These are phyloP conservation scores for Latrodectus elegans DNA, from an alignment of 2,888 invertebrate genomes.

Conservation along the genomic window DNA sequence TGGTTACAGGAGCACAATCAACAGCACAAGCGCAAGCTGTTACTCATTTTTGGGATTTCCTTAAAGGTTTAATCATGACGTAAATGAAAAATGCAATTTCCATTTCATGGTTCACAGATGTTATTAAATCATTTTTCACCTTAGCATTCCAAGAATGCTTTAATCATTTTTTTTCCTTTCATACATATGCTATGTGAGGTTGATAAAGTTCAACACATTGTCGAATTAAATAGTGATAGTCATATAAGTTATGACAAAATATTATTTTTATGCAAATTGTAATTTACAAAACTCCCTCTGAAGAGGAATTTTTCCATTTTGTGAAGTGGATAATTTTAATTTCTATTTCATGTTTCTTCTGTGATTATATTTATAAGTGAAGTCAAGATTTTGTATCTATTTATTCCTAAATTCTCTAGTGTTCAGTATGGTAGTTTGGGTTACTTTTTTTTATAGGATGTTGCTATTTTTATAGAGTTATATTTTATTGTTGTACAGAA, in stretches of 20 bases:
- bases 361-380: constrained; percentile 1
- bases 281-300: not conserved
- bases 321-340: not conserved
- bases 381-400: not conserved
- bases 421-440: not conserved
- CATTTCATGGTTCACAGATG: not conserved
- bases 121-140: not conserved
- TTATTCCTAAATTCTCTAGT: not conserved
- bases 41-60: constrained; percentile 71
- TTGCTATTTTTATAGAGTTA: not conserved
- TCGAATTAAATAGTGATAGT: not conserved
- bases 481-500: constrained; percentile 2
- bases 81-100: constrained; percentile 20
- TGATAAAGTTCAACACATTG: not conserved
- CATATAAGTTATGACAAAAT: not conserved
- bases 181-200: not conserved
- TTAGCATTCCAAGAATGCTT: not conserved
- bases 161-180: not conserved
- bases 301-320: not conserved
- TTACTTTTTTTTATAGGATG: not conserved
- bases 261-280: not conserved
- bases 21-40: constrained; percentile 71
- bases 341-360: not conserved
- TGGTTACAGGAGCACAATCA: constrained; percentile 70
- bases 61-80: constrained; percentile 70